Percentiles rank a stretch among this genome's conserved stretches.
phyloP scores from a whole-genome alignment of 2,888 invertebrate species.

The Diaphora mendica region DNA sequence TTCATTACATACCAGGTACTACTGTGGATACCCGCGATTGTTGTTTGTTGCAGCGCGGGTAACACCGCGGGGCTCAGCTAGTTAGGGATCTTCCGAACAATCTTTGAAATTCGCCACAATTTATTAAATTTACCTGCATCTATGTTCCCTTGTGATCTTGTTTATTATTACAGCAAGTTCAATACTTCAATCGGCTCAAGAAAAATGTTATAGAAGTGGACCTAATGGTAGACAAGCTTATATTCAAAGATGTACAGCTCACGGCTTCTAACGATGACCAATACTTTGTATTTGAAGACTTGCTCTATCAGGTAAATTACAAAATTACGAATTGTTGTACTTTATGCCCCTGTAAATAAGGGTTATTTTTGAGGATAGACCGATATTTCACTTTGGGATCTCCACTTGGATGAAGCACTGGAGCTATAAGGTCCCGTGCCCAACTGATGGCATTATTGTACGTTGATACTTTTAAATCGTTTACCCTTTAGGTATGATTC shows the following conservation, averaged over 20 bases:
- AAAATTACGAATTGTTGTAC: neutral
- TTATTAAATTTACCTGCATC: neutral
- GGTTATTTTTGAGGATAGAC: neutral
- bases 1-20: no score
- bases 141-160: neutral
- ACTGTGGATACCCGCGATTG: no score
- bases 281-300: conserved; percentile 98
- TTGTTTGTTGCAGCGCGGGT: no score
- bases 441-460: no score
- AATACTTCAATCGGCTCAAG: conserved; percentile 93
- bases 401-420: no score
- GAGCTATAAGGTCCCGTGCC: no score
- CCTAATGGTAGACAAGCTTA: conserved; percentile 96
- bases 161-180: conserved; percentile 87
- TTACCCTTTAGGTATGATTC: no score
- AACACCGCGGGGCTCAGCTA: no score
- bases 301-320: conserved; percentile 92
- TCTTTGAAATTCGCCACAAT: neutral
- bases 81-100: neutral
- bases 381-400: no score
- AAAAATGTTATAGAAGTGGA: conserved; percentile 94
- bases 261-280: conserved; percentile 99
- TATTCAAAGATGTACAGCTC: conserved; percentile 97
- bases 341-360: neutral
- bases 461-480: no score